Evolutionary conservation across 2,888 invertebrate species (phyloP).

Genomic region (Lasioglossum leucozonium): DNA sequence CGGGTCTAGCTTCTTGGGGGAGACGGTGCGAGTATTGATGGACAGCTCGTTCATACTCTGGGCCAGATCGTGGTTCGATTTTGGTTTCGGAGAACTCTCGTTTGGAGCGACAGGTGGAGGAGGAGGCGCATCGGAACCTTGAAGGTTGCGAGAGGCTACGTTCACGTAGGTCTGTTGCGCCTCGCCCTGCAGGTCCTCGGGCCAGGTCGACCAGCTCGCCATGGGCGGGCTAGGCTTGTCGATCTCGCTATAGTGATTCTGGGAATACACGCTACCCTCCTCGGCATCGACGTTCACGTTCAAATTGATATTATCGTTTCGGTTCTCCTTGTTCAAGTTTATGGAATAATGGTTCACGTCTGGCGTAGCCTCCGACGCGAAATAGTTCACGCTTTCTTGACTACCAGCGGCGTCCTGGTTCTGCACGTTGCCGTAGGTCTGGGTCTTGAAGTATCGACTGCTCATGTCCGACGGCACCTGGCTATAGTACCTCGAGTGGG

Average conservation of each 20-base stretch:
- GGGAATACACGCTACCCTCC: slow-evolving; percentile 64
- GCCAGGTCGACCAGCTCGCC: slow-evolving; percentile 76
- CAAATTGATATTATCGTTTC: slow-evolving; percentile 76
- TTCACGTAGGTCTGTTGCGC: slow-evolving; percentile 78
- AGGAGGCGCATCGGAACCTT: slow-evolving; percentile 66
- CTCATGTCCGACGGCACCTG: slow-evolving; percentile 82
- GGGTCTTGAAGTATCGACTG: slow-evolving; percentile 71
- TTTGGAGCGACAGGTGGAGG: slow-evolving; percentile 76
- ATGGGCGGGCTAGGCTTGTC: slow-evolving; percentile 72
- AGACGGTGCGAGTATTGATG: slow-evolving; percentile 51
- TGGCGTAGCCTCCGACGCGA: slow-evolving; percentile 52
- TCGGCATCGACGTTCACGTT: slow-evolving; percentile 72
- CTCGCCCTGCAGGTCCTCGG: slow-evolving; percentile 77
- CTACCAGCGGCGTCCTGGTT: slow-evolving; percentile 56
- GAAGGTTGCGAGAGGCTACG: slow-evolving; percentile 65
- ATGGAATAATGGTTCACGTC: slow-evolving; percentile 74
- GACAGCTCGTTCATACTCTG: slow-evolving; percentile 72
- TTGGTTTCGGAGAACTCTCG: slow-evolving; percentile 77
- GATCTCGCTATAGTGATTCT: slow-evolving; percentile 80
- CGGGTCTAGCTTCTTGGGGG: slow-evolving; percentile 86
- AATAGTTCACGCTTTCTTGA: slow-evolving; percentile 58
- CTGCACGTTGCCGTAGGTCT: slow-evolving; percentile 79
- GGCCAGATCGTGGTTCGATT: slow-evolving; percentile 78
- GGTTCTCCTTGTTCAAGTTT: slow-evolving; percentile 76
- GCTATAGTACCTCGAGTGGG: slow-evolving; percentile 84